These are phyloP conservation scores for Clytia hemisphaerica DNA, from an alignment of 30 jellyfish, hydroid and myxozoan genomes.

Conservation along the genomic window DNA sequence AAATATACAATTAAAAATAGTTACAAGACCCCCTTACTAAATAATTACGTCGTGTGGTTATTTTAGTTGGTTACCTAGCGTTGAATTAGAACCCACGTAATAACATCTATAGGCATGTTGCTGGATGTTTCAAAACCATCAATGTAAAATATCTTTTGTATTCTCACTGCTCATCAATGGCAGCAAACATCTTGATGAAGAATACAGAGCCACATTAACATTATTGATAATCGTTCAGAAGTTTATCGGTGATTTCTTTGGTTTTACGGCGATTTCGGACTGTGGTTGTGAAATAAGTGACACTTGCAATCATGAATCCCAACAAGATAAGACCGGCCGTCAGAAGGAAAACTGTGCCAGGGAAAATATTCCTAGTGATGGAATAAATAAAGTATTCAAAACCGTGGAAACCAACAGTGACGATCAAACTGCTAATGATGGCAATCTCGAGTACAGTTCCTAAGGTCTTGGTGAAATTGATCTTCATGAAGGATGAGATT, in stretches of 20 bases:
- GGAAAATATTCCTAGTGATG: slow-evolving; percentile 9
- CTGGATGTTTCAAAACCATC: no score
- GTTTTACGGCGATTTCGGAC: slow-evolving; percentile 10
- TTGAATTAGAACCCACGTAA: no score
- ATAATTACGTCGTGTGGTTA: no score
- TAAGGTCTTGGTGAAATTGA: neutral
- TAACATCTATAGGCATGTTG: no score
- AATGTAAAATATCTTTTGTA: no score
- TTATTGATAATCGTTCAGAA: slow-evolving; percentile 26
- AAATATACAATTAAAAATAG: no score
- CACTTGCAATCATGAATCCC: slow-evolving; percentile 25
- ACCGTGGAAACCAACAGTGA: slow-evolving; percentile 16
- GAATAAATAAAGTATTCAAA: slow-evolving; percentile 10
- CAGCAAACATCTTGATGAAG: no score
- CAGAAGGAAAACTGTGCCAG: slow-evolving; percentile 12
- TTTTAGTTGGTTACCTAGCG: no score
- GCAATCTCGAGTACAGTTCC: slow-evolving; percentile 15
- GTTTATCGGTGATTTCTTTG: slow-evolving; percentile 25
- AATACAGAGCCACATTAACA: no score
- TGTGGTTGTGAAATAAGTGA: slow-evolving; percentile 15
- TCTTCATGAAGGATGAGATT: slow-evolving; percentile 22
- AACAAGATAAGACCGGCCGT: slow-evolving; percentile 21
- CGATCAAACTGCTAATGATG: slow-evolving; percentile 6
- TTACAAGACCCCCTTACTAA: no score
- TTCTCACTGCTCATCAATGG: no score